Base-by-base conservation (phyloP, 2,888 invertebrate genomes). In the Chorisops tibialis region DNA sequence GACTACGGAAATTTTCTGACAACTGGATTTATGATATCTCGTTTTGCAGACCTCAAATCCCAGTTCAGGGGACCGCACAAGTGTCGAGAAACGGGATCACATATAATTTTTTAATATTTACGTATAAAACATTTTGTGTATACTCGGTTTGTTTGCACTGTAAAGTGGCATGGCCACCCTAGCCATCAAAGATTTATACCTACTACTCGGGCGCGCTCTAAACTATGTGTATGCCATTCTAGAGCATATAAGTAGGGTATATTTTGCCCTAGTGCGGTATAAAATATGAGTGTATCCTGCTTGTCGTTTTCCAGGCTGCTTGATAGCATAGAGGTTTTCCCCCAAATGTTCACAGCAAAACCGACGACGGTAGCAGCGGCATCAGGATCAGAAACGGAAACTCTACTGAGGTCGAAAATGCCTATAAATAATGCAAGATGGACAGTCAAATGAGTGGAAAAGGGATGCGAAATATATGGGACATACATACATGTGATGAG, bases 391-490 rank as follows among this genome's bases (percentile, higher is more conserved):
- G 24, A n/a, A 62, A 61, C 54, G 56, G 62, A 60, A 60, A 50
- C 24, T 49, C 48, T 56, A 54, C 51, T 61, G 65, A 58, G 62
- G 65, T 63, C 65, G 65, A 62, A 65, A 60, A 43, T 65, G 65
- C 49, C 61, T 51, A 65, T 65, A 65, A 65, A 65, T 65, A 65
- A 65, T 61, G 59, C 39, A 54, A 38, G 48, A 35, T 16, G 49
- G 50, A 30, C 39, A 56, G 48, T 56, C n/a, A 62, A 39, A 62
- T 49, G 19, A 47, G 39, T 9, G 14, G 49, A 41, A 43, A 47
- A 49, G 24, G 45, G 38, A 62, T 56, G n/a, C n/a, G 38, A 56
- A 54, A 45, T 52, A 43, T 22, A 43, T 52, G 61, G 43, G 16
- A 18, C 4, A 4, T 4, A 39, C 39, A 45, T 39, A 14, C 4